Evolutionary conservation across 2,888 invertebrate genomes (phyloP).

Genomic region (Cheilosia vulpina): DNA sequence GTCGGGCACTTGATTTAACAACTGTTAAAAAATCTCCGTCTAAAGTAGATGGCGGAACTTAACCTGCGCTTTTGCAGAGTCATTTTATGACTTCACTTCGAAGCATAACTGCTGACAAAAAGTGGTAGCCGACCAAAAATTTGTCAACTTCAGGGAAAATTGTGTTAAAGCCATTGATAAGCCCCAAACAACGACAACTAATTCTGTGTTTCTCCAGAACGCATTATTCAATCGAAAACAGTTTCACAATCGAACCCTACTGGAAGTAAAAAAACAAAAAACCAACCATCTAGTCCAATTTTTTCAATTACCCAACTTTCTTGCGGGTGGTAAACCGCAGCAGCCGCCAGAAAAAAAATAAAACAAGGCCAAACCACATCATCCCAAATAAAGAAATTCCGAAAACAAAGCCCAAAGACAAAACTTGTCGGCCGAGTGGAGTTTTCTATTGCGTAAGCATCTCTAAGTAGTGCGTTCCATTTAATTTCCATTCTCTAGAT

Average conservation of each 20-base stretch:
- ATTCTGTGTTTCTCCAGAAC: background rate
- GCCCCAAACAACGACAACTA: no score
- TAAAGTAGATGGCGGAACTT: no score
- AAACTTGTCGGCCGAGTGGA: background rate
- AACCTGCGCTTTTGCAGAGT: no score
- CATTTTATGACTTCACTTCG: no score
- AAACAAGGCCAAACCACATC: background rate
- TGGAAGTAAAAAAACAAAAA: background rate
- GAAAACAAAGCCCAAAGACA: conserved; percentile 30
- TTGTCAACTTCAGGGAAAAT: no score
- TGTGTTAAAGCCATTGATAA: no score
- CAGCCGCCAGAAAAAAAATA: background rate
- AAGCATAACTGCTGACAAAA: no score
- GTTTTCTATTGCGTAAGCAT: conserved; percentile 53
- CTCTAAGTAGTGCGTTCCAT: conserved; percentile 58
- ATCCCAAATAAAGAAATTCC: conserved; percentile 1
- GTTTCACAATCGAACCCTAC: conserved; percentile 36
- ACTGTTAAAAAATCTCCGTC: no score
- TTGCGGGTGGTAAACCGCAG: conserved; percentile 30
- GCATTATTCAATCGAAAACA: background rate
- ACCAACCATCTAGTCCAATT: conserved; percentile 12
- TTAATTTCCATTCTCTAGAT: conserved; percentile 29
- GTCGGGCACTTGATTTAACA: no score
- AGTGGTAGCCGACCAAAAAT: no score
- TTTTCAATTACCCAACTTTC: conserved; percentile 53